Evolutionary conservation across 2,888 invertebrate species (phyloP), one percentile per base, ranked within the genome.

Genomic region (Ophion ventricosus): DNA sequence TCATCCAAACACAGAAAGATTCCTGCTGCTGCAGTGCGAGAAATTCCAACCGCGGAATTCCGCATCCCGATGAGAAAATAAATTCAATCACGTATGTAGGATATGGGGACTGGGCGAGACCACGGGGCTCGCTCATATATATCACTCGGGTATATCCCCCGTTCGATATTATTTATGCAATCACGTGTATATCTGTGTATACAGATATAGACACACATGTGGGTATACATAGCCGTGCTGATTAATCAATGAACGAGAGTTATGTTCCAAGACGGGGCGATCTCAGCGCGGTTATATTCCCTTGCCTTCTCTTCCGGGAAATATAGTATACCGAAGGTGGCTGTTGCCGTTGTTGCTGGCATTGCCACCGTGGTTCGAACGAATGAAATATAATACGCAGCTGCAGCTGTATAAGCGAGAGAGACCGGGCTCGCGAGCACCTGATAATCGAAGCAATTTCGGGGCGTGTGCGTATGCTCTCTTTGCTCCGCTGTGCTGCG

Each of bases 371-470:
- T 35, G 81, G 20, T 61, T 70, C 70, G 66, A 56, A 69, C 35
- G 74, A 79, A 82, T 84, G 84, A 76, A 82, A 84, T 84, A 84
- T 84, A 84, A 82, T 82, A 79, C 79, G 78, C 84, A 75, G 81
- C 81, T 84, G 81, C 81, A 77, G 80, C 73, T 83, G 73, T 64
- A 26, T 61, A 70, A 82, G 43, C 59, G 43, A 67, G 66, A 67
- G 66, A 73, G 56, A 66, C 26, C 61, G 59, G 29, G 84, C 70
- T 74, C 59, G 77, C 69, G 84, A 74, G 84, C 81, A 82, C 81
- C 84, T 84, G 84, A 84, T 84, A 84, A 84, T 84, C 84, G 84
- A 84, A 79, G 84, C 84, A 84, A 84, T 84, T 84, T 84, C 59
- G 84, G 84, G 79, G 84, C 79, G 81, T 79, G 80, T 76, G 80